These are phyloP conservation scores for Perodicticus potto DNA, from an alignment of 2,797 vertebrate species.

Conservation along the genomic window DNA sequence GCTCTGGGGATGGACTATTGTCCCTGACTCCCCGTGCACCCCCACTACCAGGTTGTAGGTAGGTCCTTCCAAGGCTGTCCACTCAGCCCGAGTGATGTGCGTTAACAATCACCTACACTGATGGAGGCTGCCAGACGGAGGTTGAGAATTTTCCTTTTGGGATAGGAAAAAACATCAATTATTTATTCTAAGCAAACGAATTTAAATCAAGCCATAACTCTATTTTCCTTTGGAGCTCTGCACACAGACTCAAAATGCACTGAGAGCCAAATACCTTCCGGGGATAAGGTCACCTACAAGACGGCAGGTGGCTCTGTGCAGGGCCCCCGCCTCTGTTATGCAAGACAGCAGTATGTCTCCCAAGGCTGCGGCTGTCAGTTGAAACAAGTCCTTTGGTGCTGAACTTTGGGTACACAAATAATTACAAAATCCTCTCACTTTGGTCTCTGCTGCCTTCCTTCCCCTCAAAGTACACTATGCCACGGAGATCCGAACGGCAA, in stretches of 20 bases:
- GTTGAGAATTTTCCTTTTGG: neutral
- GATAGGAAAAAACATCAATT: neutral
- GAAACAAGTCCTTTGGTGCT: neutral
- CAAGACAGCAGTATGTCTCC: neutral
- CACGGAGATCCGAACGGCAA: neutral
- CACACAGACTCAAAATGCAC: neutral
- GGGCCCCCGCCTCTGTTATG: neutral
- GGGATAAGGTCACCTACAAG: neutral
- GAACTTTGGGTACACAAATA: neutral
- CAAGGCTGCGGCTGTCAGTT: neutral
- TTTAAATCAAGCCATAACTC: neutral
- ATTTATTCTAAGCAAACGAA: neutral
- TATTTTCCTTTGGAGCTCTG: neutral
- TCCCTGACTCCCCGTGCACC: neutral
- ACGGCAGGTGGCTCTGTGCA: neutral
- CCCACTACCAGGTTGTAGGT: neutral
- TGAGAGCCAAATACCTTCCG: neutral
- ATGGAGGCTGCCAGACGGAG: neutral
- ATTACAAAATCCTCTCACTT: neutral
- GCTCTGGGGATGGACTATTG: accelerated
- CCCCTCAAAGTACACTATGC: neutral
- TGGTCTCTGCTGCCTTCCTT: neutral
- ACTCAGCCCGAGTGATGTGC: neutral
- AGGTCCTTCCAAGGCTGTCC: neutral
- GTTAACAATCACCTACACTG: neutral